Base-by-base conservation (phyloP, 2,888 invertebrate species). In the Tetramorium bicarinatum region DNA sequence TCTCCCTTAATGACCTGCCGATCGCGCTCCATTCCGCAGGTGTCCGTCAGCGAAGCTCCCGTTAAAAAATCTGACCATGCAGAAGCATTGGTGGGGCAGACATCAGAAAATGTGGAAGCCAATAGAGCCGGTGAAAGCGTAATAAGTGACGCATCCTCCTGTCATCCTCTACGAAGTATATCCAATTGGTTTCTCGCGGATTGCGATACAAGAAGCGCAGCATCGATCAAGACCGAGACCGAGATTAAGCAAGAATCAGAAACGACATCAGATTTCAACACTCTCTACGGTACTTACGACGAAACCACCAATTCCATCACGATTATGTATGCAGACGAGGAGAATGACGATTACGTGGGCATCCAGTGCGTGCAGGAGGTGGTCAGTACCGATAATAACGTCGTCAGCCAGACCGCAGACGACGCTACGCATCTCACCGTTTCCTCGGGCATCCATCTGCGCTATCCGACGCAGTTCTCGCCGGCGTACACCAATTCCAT, bases 41-140 rank as follows among this genome's bases (percentile, higher is more conserved):
- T 92, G 94, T 91, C 91, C 87, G 47, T 84, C 88, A 89, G 92
- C 91, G 89, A 92, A 94, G 92, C 94, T 96, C 90, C 95, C 95
- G 69, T 93, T 95, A 91, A 94, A 95, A 92, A 95, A 95, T 90
- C 95, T 96, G 82, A 94, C 91, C 82, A 96, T 95, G 91, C 96
- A 96, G 94, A 95, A 96, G 93, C 97, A 97, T 92, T 98, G 98
- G 98, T 98, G 98, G 98, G 98, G 98, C 87, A 97, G 97, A 75
- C 97, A 97, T 93, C 98, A 98, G 95, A 97, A 96, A 95, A 97
- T 96, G 92, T 98, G 98, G 98, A 98, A 97, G 94, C 98, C 98
- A 91, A 96, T 97, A 93, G 96, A 96, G 91, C 95, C 96, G 94
- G 93, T 94, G 91, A 95, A 95, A 87, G 93, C 91, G 11, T 93